These are phyloP conservation scores for Anguilla pacifica DNA, from an alignment of 2,797 vertebrate genomes.

Conservation along the genomic window DNA sequence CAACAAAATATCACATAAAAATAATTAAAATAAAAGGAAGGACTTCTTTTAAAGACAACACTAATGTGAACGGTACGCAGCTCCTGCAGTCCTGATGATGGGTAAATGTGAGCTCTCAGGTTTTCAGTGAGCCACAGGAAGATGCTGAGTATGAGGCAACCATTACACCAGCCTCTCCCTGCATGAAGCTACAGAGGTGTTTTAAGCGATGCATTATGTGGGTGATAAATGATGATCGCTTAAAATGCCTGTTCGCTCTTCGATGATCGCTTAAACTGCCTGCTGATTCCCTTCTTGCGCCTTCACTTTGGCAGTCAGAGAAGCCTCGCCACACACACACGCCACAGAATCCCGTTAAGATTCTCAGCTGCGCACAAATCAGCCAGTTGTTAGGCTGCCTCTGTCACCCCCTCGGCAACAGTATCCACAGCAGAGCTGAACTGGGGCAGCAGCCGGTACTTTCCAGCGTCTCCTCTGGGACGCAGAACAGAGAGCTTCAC, in stretches of 20 bases:
- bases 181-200: conserved; percentile 47
- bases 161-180: conserved; percentile 45
- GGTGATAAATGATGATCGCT: conserved; percentile 45
- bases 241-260: conserved; percentile 44
- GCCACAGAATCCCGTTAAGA: not conserved
- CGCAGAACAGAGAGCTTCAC: not conserved
- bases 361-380: not conserved
- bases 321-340: not conserved
- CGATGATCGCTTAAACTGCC: conserved; percentile 46
- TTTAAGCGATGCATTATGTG: conserved; percentile 48
- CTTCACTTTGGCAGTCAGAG: conserved; percentile 14
- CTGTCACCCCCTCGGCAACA: not conserved
- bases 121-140: not conserved
- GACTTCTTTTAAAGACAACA: not conserved
- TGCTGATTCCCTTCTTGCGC: conserved; percentile 20
- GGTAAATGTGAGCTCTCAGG: not conserved
- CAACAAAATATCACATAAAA: not conserved
- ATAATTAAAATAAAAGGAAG: not conserved
- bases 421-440: not conserved
- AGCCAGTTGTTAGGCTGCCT: not conserved
- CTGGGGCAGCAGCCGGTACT: not conserved
- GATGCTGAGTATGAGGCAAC: conserved; percentile 15
- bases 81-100: conserved; percentile 6
- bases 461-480: not conserved
- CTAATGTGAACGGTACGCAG: not conserved